Base-by-base conservation (phyloP, 1,140 invertebrate genomes). In the Antheraea pernyi region DNA sequence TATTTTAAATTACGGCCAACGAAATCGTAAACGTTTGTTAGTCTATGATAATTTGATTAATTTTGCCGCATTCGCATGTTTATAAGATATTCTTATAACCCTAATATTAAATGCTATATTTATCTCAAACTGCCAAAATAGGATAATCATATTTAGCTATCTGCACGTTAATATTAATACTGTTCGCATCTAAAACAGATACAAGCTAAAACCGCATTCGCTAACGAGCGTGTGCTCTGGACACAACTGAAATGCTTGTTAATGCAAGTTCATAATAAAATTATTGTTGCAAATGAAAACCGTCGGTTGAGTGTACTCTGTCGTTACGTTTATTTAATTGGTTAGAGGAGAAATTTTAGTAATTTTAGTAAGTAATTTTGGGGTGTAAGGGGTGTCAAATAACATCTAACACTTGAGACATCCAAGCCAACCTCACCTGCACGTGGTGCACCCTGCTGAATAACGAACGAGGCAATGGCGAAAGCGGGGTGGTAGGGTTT, bases 181-280 rank as follows among this genome's bases (percentile, higher is more conserved):
- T 22, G 19, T 22, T 61, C 9, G 59, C 59, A 19, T 61, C 30
- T 61, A 53, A 53, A 53, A 53, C 46, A 53, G 46, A 53, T 13
- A 53, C 46, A 53, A 53, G 16, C 46, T 13, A 19, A 37, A 36
- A 63, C 61, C 61, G 61, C 61, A 63, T 63, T 63, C 37, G 61
- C 37, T 36, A 36, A 63, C 19, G 61, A 36, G 61, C 61, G 61
- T 22, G 37, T 63, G 61, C 36, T 63, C 0, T 37, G 22, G 61
- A 63, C 37, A 37, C 22, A 61, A 22, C 19, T 18, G 22, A 63
- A 63, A 62, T 16, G 46, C 46, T 53, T 30, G 19, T 36, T n/a
- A 37, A 63, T 63, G 61, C 37, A 37, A 63, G 22, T 63, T 63
- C 59, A 37, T 63, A 37, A 36, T 61, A 61, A 53, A 53, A 53